phyloP scores from a whole-genome alignment of 2,113 vertebrate species.

The Circaetus gallicus region DNA sequence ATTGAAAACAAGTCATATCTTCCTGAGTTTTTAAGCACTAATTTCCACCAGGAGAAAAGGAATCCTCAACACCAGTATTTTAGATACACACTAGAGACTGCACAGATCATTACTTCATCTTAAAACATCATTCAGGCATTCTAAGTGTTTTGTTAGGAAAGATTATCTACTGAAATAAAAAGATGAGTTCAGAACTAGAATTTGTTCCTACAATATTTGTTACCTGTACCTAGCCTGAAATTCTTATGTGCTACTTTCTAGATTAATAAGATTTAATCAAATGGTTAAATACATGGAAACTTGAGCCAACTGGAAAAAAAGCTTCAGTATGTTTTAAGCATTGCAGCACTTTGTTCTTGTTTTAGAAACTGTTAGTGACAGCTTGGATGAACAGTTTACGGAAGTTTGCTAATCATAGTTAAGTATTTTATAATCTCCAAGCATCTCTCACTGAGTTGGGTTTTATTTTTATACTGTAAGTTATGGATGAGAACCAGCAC shows the following conservation, averaged over 20 bases:
- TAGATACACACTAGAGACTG: background rate
- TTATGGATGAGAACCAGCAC: slow-evolving; percentile 33
- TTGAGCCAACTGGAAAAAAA: background rate
- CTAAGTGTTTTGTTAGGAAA: background rate
- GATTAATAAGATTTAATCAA: background rate
- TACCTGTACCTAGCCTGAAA: background rate
- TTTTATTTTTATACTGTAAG: background rate
- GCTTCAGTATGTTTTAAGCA: background rate
- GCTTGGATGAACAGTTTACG: background rate
- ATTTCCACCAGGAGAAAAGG: background rate
- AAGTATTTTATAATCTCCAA: slow-evolving; percentile 23
- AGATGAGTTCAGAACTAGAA: background rate
- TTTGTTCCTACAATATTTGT: background rate
- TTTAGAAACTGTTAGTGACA: background rate
- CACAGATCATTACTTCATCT: background rate
- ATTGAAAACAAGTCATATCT: background rate
- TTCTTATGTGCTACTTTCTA: background rate
- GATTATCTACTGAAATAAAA: background rate
- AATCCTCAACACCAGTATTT: background rate
- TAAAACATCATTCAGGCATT: background rate
- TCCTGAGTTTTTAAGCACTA: background rate
- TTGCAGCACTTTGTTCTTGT: background rate
- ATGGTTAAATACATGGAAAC: background rate
- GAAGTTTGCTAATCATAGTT: background rate
- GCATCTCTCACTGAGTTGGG: background rate